These are phyloP conservation scores for Pomatostomus ruficeps DNA, from an alignment of 2,113 vertebrate species.

Conservation along the genomic window DNA sequence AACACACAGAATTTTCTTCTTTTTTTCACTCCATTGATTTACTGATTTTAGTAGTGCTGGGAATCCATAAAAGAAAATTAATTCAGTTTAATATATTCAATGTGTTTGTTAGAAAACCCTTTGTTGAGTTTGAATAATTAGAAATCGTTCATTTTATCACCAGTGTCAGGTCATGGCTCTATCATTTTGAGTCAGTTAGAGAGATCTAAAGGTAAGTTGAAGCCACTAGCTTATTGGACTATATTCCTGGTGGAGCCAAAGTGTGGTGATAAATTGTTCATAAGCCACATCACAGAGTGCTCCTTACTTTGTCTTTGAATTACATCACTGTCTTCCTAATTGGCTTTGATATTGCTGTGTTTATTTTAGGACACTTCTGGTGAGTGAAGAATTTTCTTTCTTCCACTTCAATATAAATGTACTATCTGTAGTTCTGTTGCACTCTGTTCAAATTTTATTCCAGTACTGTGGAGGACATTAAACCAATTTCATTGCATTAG, in stretches of 20 bases:
- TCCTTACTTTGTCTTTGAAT: not conserved
- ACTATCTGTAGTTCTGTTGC: not conserved
- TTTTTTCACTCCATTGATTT: not conserved
- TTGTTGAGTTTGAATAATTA: not conserved
- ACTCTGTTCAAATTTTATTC: not conserved
- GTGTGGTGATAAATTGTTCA: not conserved
- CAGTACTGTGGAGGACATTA: not conserved
- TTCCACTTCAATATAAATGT: not conserved
- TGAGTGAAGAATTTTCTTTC: not conserved
- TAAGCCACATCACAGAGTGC: not conserved
- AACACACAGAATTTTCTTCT: not conserved
- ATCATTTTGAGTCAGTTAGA: not conserved
- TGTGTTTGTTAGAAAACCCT: not conserved
- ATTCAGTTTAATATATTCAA: not conserved
- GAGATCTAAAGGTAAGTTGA: not conserved
- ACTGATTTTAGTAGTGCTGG: not conserved
- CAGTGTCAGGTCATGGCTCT: not conserved
- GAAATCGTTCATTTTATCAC: not conserved
- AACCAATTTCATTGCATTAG: conserved; percentile 24
- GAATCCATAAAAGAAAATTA: not conserved
- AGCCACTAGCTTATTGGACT: not conserved
- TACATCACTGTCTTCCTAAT: not conserved
- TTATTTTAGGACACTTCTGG: conserved; percentile 9
- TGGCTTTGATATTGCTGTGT: conserved; percentile 1
- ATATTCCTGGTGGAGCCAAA: not conserved